Percentiles rank a stretch among this genome's conserved stretches.
Conservation (phyloP, 2,113 vertebrate genomes). For the Microcebus jonahi region DNA sequence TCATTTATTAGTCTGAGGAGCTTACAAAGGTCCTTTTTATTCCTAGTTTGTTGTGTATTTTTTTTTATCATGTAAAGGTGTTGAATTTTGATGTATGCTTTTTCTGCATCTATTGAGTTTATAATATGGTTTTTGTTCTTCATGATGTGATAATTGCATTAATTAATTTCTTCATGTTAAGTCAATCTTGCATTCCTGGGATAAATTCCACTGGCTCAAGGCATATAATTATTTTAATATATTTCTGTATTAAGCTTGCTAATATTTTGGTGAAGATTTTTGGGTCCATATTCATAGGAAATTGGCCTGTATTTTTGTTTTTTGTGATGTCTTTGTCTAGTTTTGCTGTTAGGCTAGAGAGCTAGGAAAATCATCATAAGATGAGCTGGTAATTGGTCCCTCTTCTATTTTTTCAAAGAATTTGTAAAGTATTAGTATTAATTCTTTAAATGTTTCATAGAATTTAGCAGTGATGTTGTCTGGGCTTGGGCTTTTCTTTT, state of each 20-base stretch:
- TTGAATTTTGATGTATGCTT: not conserved
- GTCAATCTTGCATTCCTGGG: not conserved
- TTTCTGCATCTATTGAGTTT: not conserved
- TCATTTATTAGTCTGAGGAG: not conserved
- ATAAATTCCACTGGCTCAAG: not conserved
- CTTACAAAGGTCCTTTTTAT: not conserved
- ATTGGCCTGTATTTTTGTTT: not conserved
- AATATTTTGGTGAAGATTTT: not conserved
- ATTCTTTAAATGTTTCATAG: not conserved
- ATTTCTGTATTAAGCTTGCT: not conserved
- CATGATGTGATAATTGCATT: not conserved
- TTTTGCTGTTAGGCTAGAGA: not conserved
- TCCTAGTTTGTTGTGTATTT: not conserved
- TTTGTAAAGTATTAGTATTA: not conserved
- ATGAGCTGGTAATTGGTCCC: not conserved
- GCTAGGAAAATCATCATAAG: not conserved
- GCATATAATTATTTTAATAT: not conserved
- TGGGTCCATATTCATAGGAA: not conserved
- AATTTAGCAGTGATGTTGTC: not conserved
- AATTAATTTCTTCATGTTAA: not conserved
- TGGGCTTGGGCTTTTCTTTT: not conserved
- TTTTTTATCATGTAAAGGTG: not conserved
- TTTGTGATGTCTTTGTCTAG: not conserved
- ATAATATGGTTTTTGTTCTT: not conserved
- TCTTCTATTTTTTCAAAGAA: not conserved